These are phyloP conservation scores for Uloborus plumipes DNA, from an alignment of 2,888 invertebrate genomes.

Conservation along the genomic window DNA sequence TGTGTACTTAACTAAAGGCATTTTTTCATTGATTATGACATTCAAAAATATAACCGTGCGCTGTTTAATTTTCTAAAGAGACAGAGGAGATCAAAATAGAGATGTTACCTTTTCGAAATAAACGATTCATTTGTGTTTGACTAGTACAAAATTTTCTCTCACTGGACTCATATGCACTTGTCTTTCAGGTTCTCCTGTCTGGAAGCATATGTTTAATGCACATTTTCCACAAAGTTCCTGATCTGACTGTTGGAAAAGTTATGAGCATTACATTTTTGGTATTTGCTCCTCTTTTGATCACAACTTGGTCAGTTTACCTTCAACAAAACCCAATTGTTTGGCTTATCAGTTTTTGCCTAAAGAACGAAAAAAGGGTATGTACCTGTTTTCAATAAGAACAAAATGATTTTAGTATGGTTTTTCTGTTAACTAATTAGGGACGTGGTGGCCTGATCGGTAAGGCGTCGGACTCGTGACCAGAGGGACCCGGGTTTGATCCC, in stretches of 20 bases:
- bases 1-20: too few relatives aligned
- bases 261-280: slow-evolving; percentile 12
- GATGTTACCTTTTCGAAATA: too few relatives aligned
- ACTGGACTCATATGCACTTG: not conserved
- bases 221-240: slow-evolving; percentile 6
- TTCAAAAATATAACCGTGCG: too few relatives aligned
- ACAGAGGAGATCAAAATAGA: too few relatives aligned
- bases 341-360: slow-evolving; percentile 31
- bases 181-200: slow-evolving; percentile 38
- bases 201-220: slow-evolving; percentile 35
- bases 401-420: not conserved
- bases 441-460: too few relatives aligned
- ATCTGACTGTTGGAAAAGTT: slow-evolving; percentile 6
- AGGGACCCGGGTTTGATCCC: too few relatives aligned
- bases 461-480: too few relatives aligned
- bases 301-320: not conserved
- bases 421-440: too few relatives aligned
- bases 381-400: not conserved
- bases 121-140: too few relatives aligned
- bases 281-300: slow-evolving; percentile 9
- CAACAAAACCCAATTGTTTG: slow-evolving; percentile 33
- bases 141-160: too few relatives aligned
- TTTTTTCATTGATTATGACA: too few relatives aligned
- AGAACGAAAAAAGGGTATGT: slow-evolving; percentile 32
- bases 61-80: too few relatives aligned